phyloP scores from a whole-genome alignment of 2,113 vertebrate species.

The Rhadina sibilatrix region DNA sequence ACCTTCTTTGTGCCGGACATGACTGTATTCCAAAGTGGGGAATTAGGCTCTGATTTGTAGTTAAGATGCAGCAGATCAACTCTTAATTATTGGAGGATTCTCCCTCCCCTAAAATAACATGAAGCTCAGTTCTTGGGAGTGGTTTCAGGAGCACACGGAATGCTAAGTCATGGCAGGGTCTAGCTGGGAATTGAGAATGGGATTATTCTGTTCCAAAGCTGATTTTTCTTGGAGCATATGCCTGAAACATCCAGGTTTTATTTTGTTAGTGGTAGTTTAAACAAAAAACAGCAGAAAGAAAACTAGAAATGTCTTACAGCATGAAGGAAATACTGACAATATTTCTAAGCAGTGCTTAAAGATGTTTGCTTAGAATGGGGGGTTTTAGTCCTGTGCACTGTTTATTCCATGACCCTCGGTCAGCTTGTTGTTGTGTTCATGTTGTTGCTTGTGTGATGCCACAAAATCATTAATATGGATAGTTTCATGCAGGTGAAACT shows the following conservation, averaged over 20 bases:
- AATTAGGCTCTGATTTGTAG: background rate
- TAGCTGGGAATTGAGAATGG: background rate
- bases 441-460: background rate
- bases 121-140: background rate
- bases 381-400: background rate
- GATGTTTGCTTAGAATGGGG: background rate
- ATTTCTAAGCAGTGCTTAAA: background rate
- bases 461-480: background rate
- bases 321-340: background rate
- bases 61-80: background rate
- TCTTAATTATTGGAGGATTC: background rate
- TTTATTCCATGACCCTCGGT: background rate
- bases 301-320: background rate
- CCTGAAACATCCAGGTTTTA: background rate
- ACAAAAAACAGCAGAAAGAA: background rate
- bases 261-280: background rate
- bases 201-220: background rate
- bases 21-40: background rate
- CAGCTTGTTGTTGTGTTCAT: background rate
- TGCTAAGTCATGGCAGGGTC: background rate
- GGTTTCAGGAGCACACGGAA: background rate
- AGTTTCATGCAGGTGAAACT: background rate
- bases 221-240: background rate
- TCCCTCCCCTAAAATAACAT: accelerated
- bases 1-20: background rate